Evolutionary conservation across 2,797 vertebrate species (phyloP), one percentile per base, ranked within the genome.

Genomic region (Premnoplex brunnescens): DNA sequence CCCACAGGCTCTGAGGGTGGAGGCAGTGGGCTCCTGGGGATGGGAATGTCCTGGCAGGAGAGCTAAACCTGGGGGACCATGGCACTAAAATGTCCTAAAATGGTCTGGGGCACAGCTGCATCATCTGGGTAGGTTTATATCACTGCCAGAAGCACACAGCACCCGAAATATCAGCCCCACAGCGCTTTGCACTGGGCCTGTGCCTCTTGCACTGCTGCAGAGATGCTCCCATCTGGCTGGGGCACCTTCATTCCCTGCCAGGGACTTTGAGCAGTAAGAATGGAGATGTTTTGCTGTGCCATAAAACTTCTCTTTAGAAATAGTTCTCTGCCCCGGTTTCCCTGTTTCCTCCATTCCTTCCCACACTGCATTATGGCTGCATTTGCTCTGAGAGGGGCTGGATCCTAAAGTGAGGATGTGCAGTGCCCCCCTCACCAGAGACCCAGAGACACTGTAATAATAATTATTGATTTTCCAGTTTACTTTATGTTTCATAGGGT

Each of bases 401-500:
- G 58, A 49, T 52, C 37, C 84, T 8, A 20, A 48, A 43, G 52
- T 1, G 0, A 80, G 62, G 37, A 44, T 54, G 63, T 26, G 27
- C 84, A 60, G 48, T 49, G 75, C 63, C 91, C 69, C 17, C 0
- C 77, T 60, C 52, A 41, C 39, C 23, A 2, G 5, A 82, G 74
- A 86, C 67, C 85, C 0, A 0, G 75, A 87, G 71, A 71, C 44
- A 27, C 39, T n/a, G 20, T 44, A 48, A 88, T 90, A 63, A 91
- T 73, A 64, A 94, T 90, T 59, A 95, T 96, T 93, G 95, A 94
- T 96, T 96, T 95, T 94, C 83, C 71, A 85, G 80, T 86, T 95
- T 82, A 77, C 56, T 85, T 85, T 77, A 56, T 85, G 77, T 94
- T 90, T 93, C 43, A 3, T 17, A 4, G 80, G 52, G 44, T 86